Evolutionary conservation across 2,797 vertebrate genomes (phyloP).

Genomic region (Epinephelus malabaricus): DNA sequence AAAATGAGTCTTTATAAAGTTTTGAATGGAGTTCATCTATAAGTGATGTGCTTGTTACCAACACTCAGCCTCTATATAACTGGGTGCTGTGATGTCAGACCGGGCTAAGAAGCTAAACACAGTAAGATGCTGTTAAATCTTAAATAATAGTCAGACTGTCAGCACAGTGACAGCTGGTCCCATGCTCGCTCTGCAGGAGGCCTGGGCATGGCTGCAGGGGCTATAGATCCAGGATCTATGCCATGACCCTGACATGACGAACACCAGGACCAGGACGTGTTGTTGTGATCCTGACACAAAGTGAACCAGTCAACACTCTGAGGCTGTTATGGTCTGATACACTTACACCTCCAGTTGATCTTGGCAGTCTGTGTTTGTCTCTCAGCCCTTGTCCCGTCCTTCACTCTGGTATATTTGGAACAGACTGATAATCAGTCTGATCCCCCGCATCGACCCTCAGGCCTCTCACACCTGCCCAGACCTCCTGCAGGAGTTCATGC

Average conservation of each 20-base stretch:
- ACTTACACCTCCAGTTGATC: not conserved
- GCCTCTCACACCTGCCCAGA: conserved; percentile 13
- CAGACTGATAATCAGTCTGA: conserved; percentile 51
- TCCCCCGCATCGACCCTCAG: conserved; percentile 20
- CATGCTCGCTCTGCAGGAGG: conserved; percentile 49
- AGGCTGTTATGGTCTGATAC: not conserved
- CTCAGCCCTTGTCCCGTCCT: conserved; percentile 26
- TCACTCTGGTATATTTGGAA: conserved; percentile 47
- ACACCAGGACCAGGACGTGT: not conserved
- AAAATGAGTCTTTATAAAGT: not conserved
- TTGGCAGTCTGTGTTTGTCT: not conserved
- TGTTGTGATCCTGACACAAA: not conserved
- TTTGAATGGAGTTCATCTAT: conserved; percentile 2
- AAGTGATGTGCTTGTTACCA: not conserved
- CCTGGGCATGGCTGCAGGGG: conserved; percentile 14
- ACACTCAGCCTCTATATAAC: conserved; percentile 5
- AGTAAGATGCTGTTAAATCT: conserved; percentile 64
- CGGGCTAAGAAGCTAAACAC: conserved; percentile 58
- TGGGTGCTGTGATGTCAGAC: conserved; percentile 32
- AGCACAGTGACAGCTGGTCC: conserved; percentile 66
- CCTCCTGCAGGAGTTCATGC: not conserved
- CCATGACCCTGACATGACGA: not conserved
- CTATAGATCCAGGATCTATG: not conserved
- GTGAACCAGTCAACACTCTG: not conserved
- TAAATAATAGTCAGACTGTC: conserved; percentile 52